Evolutionary conservation across 2,888 invertebrate species (phyloP), one percentile per base, ranked within the genome.

Genomic region (Stenodema calcarata): DNA sequence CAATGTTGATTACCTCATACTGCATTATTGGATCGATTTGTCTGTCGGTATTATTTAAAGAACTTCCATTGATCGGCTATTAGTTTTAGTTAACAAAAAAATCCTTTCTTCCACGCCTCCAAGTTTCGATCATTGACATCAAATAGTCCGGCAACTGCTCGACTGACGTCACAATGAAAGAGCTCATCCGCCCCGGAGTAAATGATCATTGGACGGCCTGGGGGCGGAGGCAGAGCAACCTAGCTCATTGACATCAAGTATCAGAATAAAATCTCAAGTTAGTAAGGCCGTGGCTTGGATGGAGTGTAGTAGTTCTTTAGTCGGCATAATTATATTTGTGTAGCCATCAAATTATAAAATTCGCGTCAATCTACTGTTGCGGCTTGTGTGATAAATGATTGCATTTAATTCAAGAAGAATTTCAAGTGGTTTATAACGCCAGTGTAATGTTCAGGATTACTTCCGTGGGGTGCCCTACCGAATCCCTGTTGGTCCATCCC

Each of bases 191-290:
- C 47, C 47, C 47, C 14, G 47, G 12, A 47, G 7, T 7, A 16
- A 47, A 16, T 14, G 27, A 62, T 62, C 23, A 62, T 62, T 62
- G 62, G 62, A 62, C 62, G 23, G 12, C 62, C 62, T 23, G 62
- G 62, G 62, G 18, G 62, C 62, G 23, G 62, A 62, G 50, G 4
- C 50, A 50, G 62, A 62, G 62, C 62, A 23, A 62, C 23, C 62
- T 62, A 23, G 62, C 69, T 80, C 62, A 69, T 69, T 69, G 78
- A 62, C 69, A 80, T 30, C 28, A 62, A 62, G 27, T 54, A 54
- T 80, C 54, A 80, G 84, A 84, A 84, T 84, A 84, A 84, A 84
- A 84, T 84, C 84, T 28, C 47, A 73, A 84, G 70, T 84, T 84
- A 84, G 84, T 84, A 62, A 84, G 70, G 84, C 84, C 70, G 70